Percentiles rank a stretch among this genome's conserved stretches.
Conservation (phyloP, 2,113 vertebrate genomes). For the Dasypus novemcinctus region DNA sequence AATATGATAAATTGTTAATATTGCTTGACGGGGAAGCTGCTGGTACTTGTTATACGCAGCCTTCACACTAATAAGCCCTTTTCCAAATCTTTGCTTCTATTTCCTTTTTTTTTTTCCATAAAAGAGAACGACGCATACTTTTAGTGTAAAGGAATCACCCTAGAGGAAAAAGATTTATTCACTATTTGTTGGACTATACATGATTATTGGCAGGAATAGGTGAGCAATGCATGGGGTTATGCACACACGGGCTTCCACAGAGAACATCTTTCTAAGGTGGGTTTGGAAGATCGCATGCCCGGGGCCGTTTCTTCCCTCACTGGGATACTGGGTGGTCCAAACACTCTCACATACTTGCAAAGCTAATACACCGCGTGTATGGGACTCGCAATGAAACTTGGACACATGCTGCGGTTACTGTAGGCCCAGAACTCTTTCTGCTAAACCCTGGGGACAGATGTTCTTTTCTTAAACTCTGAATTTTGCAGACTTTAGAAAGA, state of each 20-base stretch:
- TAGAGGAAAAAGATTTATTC: not conserved
- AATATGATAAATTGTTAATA: constrained; percentile 59
- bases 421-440: not conserved
- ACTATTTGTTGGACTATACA: not conserved
- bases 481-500: not conserved
- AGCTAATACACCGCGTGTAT: not conserved
- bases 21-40: constrained; percentile 43
- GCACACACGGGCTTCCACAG: not conserved
- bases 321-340: not conserved
- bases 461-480: not conserved
- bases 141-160: constrained; percentile 31
- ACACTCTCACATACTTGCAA: not conserved
- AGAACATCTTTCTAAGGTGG: not conserved
- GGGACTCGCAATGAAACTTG: not conserved
- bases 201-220: not conserved
- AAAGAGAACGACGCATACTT: not conserved
- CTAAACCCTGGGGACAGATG: not conserved
- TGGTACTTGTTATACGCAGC: constrained; percentile 62
- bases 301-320: not conserved
- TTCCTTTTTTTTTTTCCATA: not conserved
- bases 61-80: constrained; percentile 27
- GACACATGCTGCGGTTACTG: not conserved
- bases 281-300: not conserved
- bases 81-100: not conserved
- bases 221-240: not conserved